Conservation (phyloP, 2,113 vertebrate species). For the Nothobranchius kuhntae region DNA sequence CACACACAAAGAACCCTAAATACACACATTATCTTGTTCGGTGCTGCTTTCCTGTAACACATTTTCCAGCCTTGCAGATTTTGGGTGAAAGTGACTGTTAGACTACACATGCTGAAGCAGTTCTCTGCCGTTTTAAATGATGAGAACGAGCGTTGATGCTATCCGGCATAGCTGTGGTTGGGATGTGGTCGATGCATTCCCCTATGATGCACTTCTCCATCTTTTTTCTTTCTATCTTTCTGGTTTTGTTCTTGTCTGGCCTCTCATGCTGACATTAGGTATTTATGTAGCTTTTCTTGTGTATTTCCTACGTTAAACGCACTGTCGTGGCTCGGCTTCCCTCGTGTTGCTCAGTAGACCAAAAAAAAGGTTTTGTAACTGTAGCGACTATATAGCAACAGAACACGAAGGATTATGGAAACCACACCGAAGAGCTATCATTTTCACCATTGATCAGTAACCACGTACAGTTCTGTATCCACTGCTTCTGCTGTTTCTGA, state of each 20-base stretch:
- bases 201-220: slow-evolving; percentile 18
- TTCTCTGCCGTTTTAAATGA: slow-evolving; percentile 61
- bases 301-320: slow-evolving; percentile 11
- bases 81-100: slow-evolving; percentile 35
- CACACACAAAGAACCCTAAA: neutral
- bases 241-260: slow-evolving; percentile 2
- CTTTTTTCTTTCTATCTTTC: neutral
- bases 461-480: slow-evolving; percentile 34
- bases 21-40: neutral
- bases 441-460: slow-evolving; percentile 57
- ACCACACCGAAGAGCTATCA: slow-evolving; percentile 25
- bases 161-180: slow-evolving; percentile 61
- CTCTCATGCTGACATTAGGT: neutral
- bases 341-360: neutral
- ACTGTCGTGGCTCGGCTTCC: neutral
- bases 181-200: slow-evolving; percentile 44
- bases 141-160: slow-evolving; percentile 52
- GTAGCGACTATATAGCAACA: slow-evolving; percentile 7
- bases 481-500: slow-evolving; percentile 34
- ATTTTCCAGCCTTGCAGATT: slow-evolving; percentile 19
- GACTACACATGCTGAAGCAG: slow-evolving; percentile 56
- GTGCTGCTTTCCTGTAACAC: slow-evolving; percentile 15
- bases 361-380: slow-evolving; percentile 1
- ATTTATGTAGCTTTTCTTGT: neutral
- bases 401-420: slow-evolving; percentile 29